Evolutionary conservation across 2,113 vertebrate genomes (phyloP).

Genomic region (Melierax canorus): DNA sequence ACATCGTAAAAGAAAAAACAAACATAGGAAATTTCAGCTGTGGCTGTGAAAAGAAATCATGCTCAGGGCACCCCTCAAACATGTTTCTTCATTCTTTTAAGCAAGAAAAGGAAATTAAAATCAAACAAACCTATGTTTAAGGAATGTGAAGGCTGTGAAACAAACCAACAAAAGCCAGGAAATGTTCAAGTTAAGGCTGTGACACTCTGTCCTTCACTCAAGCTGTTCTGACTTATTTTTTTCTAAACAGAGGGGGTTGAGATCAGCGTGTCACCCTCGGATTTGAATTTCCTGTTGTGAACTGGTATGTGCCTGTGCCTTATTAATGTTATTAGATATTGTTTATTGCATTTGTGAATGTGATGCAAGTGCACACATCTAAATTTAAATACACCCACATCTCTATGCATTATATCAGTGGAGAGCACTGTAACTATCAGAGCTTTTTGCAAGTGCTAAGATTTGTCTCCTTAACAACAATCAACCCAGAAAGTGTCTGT

Average conservation of each 20-base stretch:
- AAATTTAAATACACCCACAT: constrained; percentile 42
- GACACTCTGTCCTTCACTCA: constrained; percentile 65
- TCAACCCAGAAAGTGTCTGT: constrained; percentile 19
- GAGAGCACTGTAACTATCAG: not conserved
- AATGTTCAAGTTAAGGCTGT: constrained; percentile 62
- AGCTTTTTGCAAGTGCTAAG: not conserved
- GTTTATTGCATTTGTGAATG: constrained; percentile 55
- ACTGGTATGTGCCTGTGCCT: constrained; percentile 32
- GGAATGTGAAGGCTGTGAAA: constrained; percentile 67
- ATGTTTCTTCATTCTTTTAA: constrained; percentile 62
- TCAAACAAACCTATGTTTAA: constrained; percentile 66
- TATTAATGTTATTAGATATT: constrained; percentile 58
- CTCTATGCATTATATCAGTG: not conserved
- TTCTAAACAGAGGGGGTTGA: constrained; percentile 50
- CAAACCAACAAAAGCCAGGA: constrained; percentile 69
- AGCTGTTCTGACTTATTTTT: constrained; percentile 61
- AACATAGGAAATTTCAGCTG: constrained; percentile 66
- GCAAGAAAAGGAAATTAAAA: constrained; percentile 69
- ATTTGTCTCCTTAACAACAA: constrained; percentile 53
- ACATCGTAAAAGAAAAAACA: constrained; percentile 62
- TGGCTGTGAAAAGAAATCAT: constrained; percentile 64
- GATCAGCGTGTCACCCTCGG: constrained; percentile 46
- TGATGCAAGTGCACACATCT: not conserved
- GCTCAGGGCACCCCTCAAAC: constrained; percentile 56
- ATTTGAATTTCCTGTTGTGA: constrained; percentile 67